Base-by-base conservation (phyloP, 2,113 vertebrate genomes). In the Trematocara variabile region DNA sequence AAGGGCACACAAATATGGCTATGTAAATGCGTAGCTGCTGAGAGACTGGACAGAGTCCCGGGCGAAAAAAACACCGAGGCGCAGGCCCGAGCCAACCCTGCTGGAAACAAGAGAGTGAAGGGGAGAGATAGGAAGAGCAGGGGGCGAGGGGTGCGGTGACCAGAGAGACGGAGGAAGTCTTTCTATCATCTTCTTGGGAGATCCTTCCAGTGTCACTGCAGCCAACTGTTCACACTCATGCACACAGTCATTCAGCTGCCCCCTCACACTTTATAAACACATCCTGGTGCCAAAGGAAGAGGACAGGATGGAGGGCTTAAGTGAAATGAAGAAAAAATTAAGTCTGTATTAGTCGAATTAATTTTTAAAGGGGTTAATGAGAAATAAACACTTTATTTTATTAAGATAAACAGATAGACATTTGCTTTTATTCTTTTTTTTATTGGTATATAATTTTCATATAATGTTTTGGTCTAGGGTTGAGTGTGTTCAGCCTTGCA, bases 31-130 rank as follows among this genome's bases (percentile, higher is more conserved):
- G 6, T 84, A 86, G 70, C 86, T 88, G 88, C 91, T 77, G 88
- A 84, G 77, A 88, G 77, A 89, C 93, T 94, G 94, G 93, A 93
- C 86, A 77, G 75, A 6, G 60, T 86, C 94, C 93, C 89, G 30
- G 93, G 82, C 10, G 33, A 37, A 20, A 85, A 73, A 91, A 85
- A 90, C 92, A 28, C 82, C 2, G n/a, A 81, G 18, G 87, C 3
- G 5, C 37, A 16, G 44, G 63, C 83, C 83, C 4, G 28, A 84
- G 89, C 92, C 91, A 93, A 89, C 13, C 28, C 80, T 4, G 44
- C 83, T 90, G 92, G 88, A 92, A 86, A 86, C 86, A 54, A 79
- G 88, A 84, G 89, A 28, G 12, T 8, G 7, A 80, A 86, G 88
- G 73, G 78, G 87, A 33, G 86, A 87, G 90, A 89, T 83, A 87